Conservation (phyloP, 2,797 vertebrate species). For the Notoglanidium macrostoma region DNA sequence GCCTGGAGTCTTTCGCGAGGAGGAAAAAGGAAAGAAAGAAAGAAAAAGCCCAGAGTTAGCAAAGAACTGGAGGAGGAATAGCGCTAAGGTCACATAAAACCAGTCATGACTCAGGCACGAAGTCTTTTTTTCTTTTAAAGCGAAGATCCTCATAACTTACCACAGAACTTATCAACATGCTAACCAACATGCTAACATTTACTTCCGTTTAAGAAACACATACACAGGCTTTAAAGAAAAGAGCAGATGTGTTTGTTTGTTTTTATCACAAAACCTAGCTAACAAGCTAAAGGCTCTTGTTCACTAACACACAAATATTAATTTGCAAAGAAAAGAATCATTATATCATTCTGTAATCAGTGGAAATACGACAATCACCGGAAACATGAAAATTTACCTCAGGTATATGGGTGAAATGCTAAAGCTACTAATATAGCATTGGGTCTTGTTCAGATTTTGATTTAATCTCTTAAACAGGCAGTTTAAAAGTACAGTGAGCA, state of each 20-base stretch:
- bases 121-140: not conserved
- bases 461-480: not conserved
- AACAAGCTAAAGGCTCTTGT: not conserved
- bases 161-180: not conserved
- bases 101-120: not conserved
- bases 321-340: not conserved
- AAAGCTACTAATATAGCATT: too few relatives aligned
- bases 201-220: not conserved
- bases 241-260: not conserved
- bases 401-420: not conserved
- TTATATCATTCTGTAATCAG: not conserved
- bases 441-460: too few relatives aligned
- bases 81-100: not conserved
- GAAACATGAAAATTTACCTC: not conserved
- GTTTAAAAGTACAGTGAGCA: not conserved
- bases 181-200: not conserved
- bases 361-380: not conserved
- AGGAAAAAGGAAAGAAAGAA: not conserved
- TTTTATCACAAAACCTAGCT: not conserved
- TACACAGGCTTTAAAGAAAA: not conserved
- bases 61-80: slow-evolving; percentile 6
- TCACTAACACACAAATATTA: not conserved
- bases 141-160: too few relatives aligned
- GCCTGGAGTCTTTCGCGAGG: slow-evolving; percentile 64
- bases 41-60: slow-evolving; percentile 16